A percentile compares a stretch with the other conserved stretches of the same genome.
phyloP scores from a whole-genome alignment of 2,797 vertebrate genomes.

The Echeneis naucrates region DNA sequence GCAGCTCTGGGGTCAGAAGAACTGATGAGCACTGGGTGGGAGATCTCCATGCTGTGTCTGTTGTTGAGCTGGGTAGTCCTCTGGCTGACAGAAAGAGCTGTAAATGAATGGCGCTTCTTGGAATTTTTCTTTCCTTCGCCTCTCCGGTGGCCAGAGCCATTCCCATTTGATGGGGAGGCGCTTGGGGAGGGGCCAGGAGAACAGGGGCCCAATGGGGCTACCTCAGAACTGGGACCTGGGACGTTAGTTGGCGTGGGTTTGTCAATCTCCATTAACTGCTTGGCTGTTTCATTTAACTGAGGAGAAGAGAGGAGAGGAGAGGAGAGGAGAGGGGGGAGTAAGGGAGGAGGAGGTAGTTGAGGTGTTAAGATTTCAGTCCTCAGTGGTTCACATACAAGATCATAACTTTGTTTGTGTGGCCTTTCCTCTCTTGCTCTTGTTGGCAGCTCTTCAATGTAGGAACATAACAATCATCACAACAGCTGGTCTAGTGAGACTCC shows the following conservation, averaged over 20 bases:
- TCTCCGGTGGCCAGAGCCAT: slow-evolving; percentile 85
- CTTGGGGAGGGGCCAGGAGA: slow-evolving; percentile 78
- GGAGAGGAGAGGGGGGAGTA: slow-evolving; percentile 2
- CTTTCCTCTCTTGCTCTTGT: slow-evolving; percentile 43
- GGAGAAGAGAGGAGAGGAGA: slow-evolving; percentile 13
- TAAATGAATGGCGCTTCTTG: slow-evolving; percentile 98
- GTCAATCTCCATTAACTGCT: slow-evolving; percentile 97
- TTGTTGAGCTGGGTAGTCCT: slow-evolving; percentile 93
- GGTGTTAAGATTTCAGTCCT: slow-evolving; percentile 47
- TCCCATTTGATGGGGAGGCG: slow-evolving; percentile 77
- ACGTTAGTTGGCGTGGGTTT: slow-evolving; percentile 86
- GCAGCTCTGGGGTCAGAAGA: slow-evolving; percentile 95
- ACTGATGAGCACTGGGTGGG: slow-evolving; percentile 96
- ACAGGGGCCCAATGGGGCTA: slow-evolving; percentile 76
- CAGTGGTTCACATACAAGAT: slow-evolving; percentile 44
- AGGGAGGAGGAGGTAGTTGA: not conserved
- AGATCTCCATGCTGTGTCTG: slow-evolving; percentile 99
- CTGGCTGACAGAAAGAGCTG: slow-evolving; percentile 95
- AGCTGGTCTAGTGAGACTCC: slow-evolving; percentile 45
- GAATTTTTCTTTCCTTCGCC: slow-evolving; percentile 95
- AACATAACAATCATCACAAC: slow-evolving; percentile 57
- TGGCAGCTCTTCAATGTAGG: slow-evolving; percentile 62
- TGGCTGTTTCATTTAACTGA: slow-evolving; percentile 96
- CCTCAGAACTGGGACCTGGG: slow-evolving; percentile 81
- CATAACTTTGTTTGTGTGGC: slow-evolving; percentile 42